A percentile compares a stretch with the other conserved stretches of the same genome.
These are phyloP conservation scores for Chrysomallon squamiferum DNA, from an alignment of 1,140 invertebrate species.

Conservation along the genomic window DNA sequence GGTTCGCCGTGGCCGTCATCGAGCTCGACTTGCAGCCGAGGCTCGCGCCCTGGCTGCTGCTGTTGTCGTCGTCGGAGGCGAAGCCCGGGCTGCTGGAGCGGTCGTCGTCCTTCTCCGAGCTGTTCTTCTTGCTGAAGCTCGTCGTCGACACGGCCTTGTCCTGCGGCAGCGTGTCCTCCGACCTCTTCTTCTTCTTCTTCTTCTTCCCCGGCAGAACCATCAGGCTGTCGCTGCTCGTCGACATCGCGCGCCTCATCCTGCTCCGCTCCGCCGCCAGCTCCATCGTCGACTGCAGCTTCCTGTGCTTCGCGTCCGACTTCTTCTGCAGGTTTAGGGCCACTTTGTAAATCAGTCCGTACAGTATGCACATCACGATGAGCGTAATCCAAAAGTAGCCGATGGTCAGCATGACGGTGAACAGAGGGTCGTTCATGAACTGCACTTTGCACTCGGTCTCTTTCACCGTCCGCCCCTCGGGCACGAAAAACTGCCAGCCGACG, in stretches of 20 bases:
- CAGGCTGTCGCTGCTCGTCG: conserved; percentile 14
- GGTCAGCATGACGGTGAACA: conserved; percentile 97
- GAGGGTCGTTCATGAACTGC: conserved; percentile 96
- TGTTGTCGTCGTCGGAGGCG: conserved; percentile 86
- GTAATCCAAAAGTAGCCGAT: conserved; percentile 99
- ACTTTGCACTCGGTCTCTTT: conserved; percentile 91
- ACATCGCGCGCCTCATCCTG: conserved; percentile 4
- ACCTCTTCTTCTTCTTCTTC: conserved; percentile 6
- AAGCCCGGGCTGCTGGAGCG: conserved; percentile 93
- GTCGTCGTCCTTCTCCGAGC: conserved; percentile 72
- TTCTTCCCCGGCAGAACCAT: conserved; percentile 14
- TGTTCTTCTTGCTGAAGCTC: conserved; percentile 48
- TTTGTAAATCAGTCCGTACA: conserved; percentile 98
- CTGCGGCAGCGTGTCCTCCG: conserved; percentile 6
- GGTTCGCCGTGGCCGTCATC: conserved; percentile 16
- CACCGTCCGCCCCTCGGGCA: conserved; percentile 73
- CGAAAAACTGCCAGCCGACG: conserved; percentile 98
- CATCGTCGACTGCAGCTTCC: conserved; percentile 68
- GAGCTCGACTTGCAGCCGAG: conserved; percentile 7
- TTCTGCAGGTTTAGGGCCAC: conserved; percentile 98
- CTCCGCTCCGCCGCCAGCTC: conserved; percentile 27
- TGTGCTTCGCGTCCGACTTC: conserved; percentile 79
- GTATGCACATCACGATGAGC: conserved; percentile 59
- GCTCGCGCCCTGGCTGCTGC: conserved; percentile 55
- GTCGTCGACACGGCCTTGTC: conserved; percentile 37